Evolutionary conservation across 1,140 invertebrate species (phyloP).

Genomic region (Sitobion miscanthi): DNA sequence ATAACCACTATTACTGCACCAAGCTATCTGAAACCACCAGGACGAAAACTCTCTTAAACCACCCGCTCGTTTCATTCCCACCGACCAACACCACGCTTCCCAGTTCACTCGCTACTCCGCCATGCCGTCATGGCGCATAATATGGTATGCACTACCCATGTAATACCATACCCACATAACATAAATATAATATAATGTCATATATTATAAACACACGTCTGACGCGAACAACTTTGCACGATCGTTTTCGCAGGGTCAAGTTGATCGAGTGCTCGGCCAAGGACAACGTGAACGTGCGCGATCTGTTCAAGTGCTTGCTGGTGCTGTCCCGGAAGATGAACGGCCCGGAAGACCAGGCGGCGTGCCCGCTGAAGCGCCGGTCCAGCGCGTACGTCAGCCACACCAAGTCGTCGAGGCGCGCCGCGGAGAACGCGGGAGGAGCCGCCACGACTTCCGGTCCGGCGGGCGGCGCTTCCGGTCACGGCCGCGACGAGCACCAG

Average conservation of each 20-base stretch:
- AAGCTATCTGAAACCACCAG: too few species aligned
- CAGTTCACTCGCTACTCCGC: neutral
- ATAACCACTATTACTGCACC: too few species aligned
- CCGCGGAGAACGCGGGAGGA: constrained; percentile 56
- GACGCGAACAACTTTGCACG: neutral
- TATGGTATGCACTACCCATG: neutral
- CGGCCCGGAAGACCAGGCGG: constrained; percentile 65
- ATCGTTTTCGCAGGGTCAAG: constrained; percentile 67
- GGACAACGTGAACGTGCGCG: constrained; percentile 78
- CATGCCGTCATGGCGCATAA: neutral
- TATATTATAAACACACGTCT: neutral
- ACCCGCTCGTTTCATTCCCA: neutral
- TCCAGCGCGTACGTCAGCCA: constrained; percentile 75
- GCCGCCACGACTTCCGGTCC: constrained; percentile 46
- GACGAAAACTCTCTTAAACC: neutral
- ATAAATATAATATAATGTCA: neutral
- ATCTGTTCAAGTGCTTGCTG: constrained; percentile 76
- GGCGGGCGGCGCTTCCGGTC: constrained; percentile 11
- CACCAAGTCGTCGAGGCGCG: constrained; percentile 60
- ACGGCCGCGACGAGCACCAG: constrained; percentile 47
- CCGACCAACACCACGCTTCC: too few species aligned
- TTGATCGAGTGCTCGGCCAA: constrained; percentile 84
- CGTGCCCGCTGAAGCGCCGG: constrained; percentile 70
- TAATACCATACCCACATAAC: neutral
- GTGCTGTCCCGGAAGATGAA: constrained; percentile 70